A percentile compares a stretch with the other conserved stretches of the same genome.
Conservation (phyloP, 2,797 vertebrate genomes). For the Sebastes melanostomus region DNA sequence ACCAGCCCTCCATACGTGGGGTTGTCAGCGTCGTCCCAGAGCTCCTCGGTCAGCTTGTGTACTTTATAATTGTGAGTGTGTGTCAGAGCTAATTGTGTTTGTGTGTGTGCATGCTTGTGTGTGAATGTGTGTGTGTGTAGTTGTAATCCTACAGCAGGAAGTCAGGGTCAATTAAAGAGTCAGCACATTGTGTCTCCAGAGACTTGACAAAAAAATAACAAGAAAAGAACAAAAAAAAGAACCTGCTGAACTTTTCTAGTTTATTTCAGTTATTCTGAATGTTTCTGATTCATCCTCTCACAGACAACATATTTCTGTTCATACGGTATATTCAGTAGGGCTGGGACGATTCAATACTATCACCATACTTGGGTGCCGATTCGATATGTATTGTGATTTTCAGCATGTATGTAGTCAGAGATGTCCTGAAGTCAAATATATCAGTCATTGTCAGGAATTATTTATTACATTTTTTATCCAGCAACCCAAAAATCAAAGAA, state of each 20-base stretch:
- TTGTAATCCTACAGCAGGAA: slow-evolving; percentile 70
- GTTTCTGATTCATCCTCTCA: neutral
- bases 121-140: slow-evolving; percentile 51
- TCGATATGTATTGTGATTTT: no score
- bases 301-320: neutral
- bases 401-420: no score
- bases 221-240: slow-evolving; percentile 28
- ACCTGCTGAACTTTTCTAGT: slow-evolving; percentile 46
- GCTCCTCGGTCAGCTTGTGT: slow-evolving; percentile 39
- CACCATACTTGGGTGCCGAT: no score
- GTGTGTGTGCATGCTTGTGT: neutral
- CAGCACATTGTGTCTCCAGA: slow-evolving; percentile 56
- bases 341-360: no score
- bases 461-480: no score
- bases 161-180: slow-evolving; percentile 69
- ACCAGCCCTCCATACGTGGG: slow-evolving; percentile 48
- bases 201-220: slow-evolving; percentile 31
- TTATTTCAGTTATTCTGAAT: slow-evolving; percentile 19
- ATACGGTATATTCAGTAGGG: accelerated
- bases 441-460: no score
- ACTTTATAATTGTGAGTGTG: slow-evolving; percentile 21
- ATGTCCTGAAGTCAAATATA: no score
- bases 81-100: slow-evolving; percentile 33
- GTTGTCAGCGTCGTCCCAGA: slow-evolving; percentile 16
- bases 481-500: no score